Percentiles rank a stretch among this genome's conserved stretches.
Evolutionary conservation across 2,113 vertebrate species (phyloP).

Genomic region (Copsychus sechellarum): DNA sequence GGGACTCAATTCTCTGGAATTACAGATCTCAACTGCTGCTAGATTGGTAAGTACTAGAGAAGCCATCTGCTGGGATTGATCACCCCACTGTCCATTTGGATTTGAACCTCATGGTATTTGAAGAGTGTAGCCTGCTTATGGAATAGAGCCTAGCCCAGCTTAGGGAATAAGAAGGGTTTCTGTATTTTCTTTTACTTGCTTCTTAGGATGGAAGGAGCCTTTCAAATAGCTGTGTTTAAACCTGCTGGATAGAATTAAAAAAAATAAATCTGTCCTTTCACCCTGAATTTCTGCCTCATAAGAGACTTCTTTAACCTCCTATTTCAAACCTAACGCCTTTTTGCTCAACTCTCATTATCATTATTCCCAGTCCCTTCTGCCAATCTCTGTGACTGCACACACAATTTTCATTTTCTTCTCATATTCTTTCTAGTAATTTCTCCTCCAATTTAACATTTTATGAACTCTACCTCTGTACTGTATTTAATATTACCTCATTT

Average conservation of each 20-base stretch:
- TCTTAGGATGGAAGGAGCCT: background rate
- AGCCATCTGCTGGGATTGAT: background rate
- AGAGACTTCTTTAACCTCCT: accelerated
- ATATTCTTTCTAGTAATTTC: background rate
- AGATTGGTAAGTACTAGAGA: background rate
- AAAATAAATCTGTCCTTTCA: background rate
- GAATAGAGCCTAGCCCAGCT: background rate
- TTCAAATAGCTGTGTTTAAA: background rate
- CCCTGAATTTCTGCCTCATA: background rate
- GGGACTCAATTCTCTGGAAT: background rate
- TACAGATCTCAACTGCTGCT: background rate
- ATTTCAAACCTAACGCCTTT: background rate
- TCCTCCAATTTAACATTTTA: background rate
- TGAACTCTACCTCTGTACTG: accelerated
- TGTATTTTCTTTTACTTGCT: background rate
- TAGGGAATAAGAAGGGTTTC: background rate
- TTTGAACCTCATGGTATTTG: background rate
- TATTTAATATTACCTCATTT: background rate
- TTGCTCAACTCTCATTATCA: background rate
- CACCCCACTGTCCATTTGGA: background rate
- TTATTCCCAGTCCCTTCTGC: background rate
- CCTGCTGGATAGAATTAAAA: background rate
- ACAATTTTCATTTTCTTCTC: background rate
- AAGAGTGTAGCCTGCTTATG: background rate
- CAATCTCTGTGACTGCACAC: background rate